These are phyloP conservation scores for Galaxea fascicularis DNA, from an alignment of 92 coral and sea anemone genomes.

Conservation along the genomic window DNA sequence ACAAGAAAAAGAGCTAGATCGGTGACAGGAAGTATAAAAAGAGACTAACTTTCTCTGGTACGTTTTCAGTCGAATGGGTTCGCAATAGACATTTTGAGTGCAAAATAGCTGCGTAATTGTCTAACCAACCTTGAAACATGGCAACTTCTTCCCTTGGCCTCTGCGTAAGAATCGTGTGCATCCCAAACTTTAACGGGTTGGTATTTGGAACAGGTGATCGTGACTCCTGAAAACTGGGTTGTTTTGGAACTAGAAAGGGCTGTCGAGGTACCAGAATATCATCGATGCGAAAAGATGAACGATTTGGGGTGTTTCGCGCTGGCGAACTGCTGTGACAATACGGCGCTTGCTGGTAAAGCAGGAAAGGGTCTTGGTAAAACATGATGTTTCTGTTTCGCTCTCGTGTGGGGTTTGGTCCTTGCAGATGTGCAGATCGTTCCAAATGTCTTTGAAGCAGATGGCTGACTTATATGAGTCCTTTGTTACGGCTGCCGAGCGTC, in stretches of 20 bases:
- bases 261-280: slow-evolving; percentile 61
- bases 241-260: slow-evolving; percentile 70
- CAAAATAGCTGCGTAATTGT: not conserved
- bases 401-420: slow-evolving; percentile 23
- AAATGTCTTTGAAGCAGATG: slow-evolving; percentile 60
- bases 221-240: slow-evolving; percentile 65
- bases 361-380: slow-evolving; percentile 92
- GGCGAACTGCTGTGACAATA: slow-evolving; percentile 64
- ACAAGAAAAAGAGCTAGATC: not conserved
- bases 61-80: slow-evolving; percentile 4
- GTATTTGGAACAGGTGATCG: slow-evolving; percentile 58
- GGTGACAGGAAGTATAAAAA: too few species aligned
- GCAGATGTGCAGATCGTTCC: slow-evolving; percentile 48
- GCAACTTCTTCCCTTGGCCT: slow-evolving; percentile 67
- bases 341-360: slow-evolving; percentile 84
- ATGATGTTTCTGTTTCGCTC: slow-evolving; percentile 44
- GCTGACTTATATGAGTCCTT: slow-evolving; percentile 47
- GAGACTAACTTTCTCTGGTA: not conserved
- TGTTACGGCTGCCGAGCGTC: slow-evolving; percentile 59
- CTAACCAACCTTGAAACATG: slow-evolving; percentile 57
- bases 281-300: slow-evolving; percentile 60
- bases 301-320: slow-evolving; percentile 38
- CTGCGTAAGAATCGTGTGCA: slow-evolving; percentile 83
- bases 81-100: slow-evolving; percentile 6
- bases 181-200: slow-evolving; percentile 84